Conservation (phyloP, 1,140 invertebrate species). For the Probaryconus sp. region DNA sequence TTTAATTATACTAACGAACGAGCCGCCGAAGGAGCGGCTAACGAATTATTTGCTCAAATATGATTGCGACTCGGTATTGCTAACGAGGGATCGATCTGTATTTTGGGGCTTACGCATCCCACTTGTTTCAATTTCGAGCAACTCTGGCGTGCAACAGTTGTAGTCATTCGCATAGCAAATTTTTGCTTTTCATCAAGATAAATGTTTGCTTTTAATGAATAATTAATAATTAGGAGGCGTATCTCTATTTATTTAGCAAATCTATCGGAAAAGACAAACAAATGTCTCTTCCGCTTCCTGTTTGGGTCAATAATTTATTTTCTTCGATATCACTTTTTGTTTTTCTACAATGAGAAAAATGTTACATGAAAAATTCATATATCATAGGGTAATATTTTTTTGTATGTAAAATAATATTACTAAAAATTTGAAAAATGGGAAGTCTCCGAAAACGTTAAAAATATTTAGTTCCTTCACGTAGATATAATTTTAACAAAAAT, state of each 20-base stretch:
- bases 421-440: no score
- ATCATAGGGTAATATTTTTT: background rate
- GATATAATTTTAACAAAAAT: no score
- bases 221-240: slow-evolving; percentile 7
- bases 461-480: no score
- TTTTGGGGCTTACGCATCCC: slow-evolving; percentile 51
- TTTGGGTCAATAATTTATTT: no score
- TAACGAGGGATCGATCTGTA: slow-evolving; percentile 73
- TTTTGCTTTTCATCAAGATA: slow-evolving; percentile 34
- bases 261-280: no score
- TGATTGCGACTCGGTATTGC: slow-evolving; percentile 74
- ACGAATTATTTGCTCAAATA: slow-evolving; percentile 78
- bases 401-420: no score
- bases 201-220: slow-evolving; percentile 35
- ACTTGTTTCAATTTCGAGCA: slow-evolving; percentile 36
- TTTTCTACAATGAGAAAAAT: no score
- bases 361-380: slow-evolving; percentile 1
- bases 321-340: no score
- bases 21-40: slow-evolving; percentile 67
- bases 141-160: slow-evolving; percentile 43
- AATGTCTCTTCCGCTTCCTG: no score
- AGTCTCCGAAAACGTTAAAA: no score
- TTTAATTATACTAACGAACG: slow-evolving; percentile 79
- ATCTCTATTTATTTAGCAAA: background rate
- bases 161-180: slow-evolving; percentile 45